A percentile compares a stretch with the other conserved stretches of the same genome.
Conservation (phyloP, 2,113 vertebrate genomes). For the Carlito syrichta region DNA sequence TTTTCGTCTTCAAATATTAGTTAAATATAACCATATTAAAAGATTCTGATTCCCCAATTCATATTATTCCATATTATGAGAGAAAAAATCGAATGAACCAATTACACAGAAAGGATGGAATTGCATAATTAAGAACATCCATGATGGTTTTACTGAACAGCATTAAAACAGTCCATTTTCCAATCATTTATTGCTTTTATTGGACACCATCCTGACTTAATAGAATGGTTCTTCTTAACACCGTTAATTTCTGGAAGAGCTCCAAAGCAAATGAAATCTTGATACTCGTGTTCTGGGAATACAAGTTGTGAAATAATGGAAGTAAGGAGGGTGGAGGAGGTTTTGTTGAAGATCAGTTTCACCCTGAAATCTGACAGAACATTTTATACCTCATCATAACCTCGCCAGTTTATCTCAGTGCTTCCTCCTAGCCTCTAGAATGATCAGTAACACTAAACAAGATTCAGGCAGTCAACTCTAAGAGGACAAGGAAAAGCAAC, state of each 20-base stretch:
- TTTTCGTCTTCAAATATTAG: conserved; percentile 53
- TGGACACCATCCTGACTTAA: conserved; percentile 68
- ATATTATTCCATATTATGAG: conserved; percentile 41
- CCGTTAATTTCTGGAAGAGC: conserved; percentile 68
- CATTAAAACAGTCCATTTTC: conserved; percentile 67
- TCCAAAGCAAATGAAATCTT: conserved; percentile 70
- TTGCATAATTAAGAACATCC: conserved; percentile 72
- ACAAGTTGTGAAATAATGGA: conserved; percentile 39
- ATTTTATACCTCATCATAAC: conserved; percentile 10
- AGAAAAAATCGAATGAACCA: conserved; percentile 51
- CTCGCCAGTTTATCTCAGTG: neutral
- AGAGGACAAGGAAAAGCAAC: neutral
- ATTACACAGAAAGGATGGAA: conserved; percentile 61
- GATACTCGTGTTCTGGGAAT: conserved; percentile 66
- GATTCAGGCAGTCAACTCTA: neutral
- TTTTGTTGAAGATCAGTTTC: conserved; percentile 25
- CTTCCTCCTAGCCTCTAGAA: conserved; percentile 4
- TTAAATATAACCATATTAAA: conserved; percentile 54
- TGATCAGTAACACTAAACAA: neutral
- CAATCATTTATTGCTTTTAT: conserved; percentile 72
- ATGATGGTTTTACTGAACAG: conserved; percentile 54
- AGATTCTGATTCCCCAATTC: conserved; percentile 32
- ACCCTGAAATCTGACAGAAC: conserved; percentile 34
- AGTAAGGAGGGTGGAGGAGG: neutral
- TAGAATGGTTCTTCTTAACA: conserved; percentile 65